phyloP scores from a whole-genome alignment of 1,140 invertebrate species.

The Megathymus violae region DNA sequence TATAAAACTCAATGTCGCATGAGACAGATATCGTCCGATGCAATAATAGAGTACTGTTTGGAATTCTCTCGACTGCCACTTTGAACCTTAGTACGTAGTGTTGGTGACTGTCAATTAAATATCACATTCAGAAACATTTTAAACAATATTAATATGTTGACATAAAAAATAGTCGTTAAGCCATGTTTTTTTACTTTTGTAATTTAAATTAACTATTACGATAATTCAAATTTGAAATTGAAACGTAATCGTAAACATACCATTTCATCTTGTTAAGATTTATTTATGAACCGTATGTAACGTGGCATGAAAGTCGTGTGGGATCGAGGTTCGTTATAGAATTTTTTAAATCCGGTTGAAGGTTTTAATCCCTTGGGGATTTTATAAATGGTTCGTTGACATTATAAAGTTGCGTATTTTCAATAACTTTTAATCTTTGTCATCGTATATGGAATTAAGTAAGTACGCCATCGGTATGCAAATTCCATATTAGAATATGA shows the following conservation, averaged over 20 bases:
- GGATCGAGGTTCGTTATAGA: neutral
- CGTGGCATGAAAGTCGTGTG: neutral
- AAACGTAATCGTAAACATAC: constrained; percentile 37
- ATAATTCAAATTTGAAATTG: constrained; percentile 41
- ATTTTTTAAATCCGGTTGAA: neutral
- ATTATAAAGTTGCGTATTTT: too few relatives aligned
- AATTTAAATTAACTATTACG: constrained; percentile 25
- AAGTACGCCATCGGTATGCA: too few relatives aligned
- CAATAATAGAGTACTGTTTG: constrained; percentile 20
- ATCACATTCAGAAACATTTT: neutral
- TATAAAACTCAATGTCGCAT: constrained; percentile 38
- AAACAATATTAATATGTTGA: neutral
- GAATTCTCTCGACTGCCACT: neutral
- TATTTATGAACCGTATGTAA: constrained; percentile 32
- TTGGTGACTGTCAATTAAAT: constrained; percentile 1
- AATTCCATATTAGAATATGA: too few relatives aligned
- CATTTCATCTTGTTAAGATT: constrained; percentile 33
- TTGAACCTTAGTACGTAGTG: neutral
- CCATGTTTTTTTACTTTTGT: constrained; percentile 11
- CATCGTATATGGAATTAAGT: too few relatives aligned
- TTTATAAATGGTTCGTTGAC: too few relatives aligned
- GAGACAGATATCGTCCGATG: constrained; percentile 22
- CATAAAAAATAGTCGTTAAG: constrained; percentile 1
- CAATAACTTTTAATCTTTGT: too few relatives aligned
- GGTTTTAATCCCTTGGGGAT: neutral